Evolutionary conservation across 2,888 invertebrate species (phyloP).

Genomic region (Pinctada fucata): DNA sequence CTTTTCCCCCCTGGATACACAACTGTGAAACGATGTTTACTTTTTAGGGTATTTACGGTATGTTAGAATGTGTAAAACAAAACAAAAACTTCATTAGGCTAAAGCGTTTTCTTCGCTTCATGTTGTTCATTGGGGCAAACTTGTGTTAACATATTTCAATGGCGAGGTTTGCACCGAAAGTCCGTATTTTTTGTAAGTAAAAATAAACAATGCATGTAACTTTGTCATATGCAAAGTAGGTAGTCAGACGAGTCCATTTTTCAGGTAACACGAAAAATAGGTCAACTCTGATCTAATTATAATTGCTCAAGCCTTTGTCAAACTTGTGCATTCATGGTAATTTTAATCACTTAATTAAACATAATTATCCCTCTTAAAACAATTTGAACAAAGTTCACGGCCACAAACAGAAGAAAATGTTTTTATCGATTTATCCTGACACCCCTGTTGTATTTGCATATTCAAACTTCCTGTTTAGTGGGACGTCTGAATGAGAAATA

Average conservation of each 20-base stretch:
- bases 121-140: too few species aligned
- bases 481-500: constrained; percentile 40
- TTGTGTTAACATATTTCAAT: too few species aligned
- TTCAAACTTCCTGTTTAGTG: constrained; percentile 22
- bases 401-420: background rate
- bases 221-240: background rate
- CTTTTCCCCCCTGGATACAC: too few species aligned
- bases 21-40: too few species aligned
- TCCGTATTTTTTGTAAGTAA: too few species aligned
- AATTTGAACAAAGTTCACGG: background rate
- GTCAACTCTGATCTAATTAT: background rate
- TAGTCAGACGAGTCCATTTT: constrained; percentile 16
- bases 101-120: too few species aligned
- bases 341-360: background rate
- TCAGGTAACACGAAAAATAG: background rate
- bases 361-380: background rate
- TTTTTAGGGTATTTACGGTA: too few species aligned
- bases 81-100: too few species aligned
- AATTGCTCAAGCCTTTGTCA: background rate
- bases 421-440: constrained; percentile 1
- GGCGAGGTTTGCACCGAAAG: too few species aligned
- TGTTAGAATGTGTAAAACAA: too few species aligned
- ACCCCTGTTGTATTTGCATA: constrained; percentile 6
- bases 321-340: background rate
- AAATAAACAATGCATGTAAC: background rate